These are phyloP conservation scores for Physocephala rufipes DNA, from an alignment of 2,888 invertebrate genomes.

Conservation along the genomic window DNA sequence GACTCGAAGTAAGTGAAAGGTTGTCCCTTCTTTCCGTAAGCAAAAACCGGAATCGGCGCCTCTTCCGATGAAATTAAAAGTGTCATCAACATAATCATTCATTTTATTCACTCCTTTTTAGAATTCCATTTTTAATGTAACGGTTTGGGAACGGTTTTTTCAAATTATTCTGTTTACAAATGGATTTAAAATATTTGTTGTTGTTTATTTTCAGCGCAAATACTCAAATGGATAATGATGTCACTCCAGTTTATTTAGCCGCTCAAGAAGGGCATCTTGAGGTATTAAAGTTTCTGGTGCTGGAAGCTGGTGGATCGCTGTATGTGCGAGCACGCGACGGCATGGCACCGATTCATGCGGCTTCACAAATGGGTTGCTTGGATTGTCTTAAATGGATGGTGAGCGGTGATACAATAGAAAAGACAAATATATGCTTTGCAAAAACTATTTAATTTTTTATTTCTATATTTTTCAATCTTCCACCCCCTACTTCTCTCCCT, in stretches of 20 bases:
- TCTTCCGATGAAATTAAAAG: conserved; percentile 1
- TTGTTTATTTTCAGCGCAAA: conserved; percentile 80
- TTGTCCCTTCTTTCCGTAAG: too few species aligned
- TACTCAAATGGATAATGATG: conserved; percentile 92
- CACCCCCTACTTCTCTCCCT: not conserved
- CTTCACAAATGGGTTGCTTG: conserved; percentile 88
- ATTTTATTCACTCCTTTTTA: too few species aligned
- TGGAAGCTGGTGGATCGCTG: conserved; percentile 83
- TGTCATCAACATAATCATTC: too few species aligned
- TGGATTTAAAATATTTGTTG: too few species aligned
- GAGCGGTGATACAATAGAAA: conserved; percentile 53
- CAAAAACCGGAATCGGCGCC: not conserved
- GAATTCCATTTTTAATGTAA: too few species aligned
- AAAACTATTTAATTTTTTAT: too few species aligned
- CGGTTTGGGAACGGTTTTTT: too few species aligned
- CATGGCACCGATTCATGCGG: conserved; percentile 90
- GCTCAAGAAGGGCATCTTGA: conserved; percentile 90
- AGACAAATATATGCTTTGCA: too few species aligned
- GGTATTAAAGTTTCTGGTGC: conserved; percentile 83
- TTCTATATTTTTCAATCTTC: too few species aligned
- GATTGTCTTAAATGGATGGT: conserved; percentile 93
- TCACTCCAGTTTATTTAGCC: conserved; percentile 88
- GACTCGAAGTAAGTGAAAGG: too few species aligned
- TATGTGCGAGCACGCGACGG: conserved; percentile 88
- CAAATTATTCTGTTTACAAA: too few species aligned